These are phyloP conservation scores for Leptinotarsa undecemlineata DNA, from an alignment of 1,140 invertebrate species.

Conservation along the genomic window DNA sequence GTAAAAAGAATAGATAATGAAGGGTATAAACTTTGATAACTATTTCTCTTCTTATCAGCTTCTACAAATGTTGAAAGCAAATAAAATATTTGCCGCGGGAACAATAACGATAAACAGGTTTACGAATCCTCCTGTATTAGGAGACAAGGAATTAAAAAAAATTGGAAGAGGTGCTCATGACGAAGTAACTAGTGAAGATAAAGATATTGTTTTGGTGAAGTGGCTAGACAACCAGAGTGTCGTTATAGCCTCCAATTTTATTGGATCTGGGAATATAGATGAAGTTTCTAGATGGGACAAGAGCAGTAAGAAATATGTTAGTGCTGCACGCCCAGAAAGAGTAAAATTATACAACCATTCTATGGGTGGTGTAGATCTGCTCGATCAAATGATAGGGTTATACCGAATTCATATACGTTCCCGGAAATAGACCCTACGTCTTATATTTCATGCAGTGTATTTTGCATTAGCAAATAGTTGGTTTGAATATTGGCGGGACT, in stretches of 20 bases:
- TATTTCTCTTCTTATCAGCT: neutral
- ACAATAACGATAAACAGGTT: neutral
- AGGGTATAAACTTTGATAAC: conserved; percentile 6
- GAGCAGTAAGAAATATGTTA: neutral
- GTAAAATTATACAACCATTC: neutral
- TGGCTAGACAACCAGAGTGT: neutral
- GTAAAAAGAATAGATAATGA: conserved; percentile 16
- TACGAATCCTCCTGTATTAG: neutral
- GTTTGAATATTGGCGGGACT: neutral
- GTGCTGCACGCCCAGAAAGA: neutral
- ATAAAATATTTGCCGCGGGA: neutral
- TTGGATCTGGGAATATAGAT: neutral
- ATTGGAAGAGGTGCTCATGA: neutral
- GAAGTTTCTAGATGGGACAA: neutral
- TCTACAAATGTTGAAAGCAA: neutral
- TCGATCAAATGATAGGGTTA: conserved; percentile 5
- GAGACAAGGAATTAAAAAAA: neutral
- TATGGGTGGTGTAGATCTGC: conserved; percentile 4
- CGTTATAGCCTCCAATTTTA: neutral
- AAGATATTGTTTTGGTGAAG: neutral
- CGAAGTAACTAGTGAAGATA: neutral
- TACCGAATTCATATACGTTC: neutral
- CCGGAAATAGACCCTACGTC: neutral
- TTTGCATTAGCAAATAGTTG: neutral
- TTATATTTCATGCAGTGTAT: neutral